Percentiles rank a stretch among this genome's conserved stretches.
Evolutionary conservation across 2,797 vertebrate genomes (phyloP).

Genomic region (Tokudaia muenninki): DNA sequence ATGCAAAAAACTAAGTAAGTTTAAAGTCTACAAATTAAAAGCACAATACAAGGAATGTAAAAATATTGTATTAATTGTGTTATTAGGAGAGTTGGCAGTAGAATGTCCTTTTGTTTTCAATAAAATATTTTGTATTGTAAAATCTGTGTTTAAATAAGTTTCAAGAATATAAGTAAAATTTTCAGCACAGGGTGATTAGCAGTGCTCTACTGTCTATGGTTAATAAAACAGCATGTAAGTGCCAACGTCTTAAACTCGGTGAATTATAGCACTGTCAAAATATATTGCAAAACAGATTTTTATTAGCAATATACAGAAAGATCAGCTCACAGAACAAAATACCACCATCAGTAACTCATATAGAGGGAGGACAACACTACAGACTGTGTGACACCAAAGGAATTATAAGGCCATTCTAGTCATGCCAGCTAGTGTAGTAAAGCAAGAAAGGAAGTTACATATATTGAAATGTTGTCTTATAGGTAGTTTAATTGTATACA

Average conservation of each 20-base stretch:
- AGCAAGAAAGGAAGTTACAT: background rate
- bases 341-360: background rate
- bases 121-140: background rate
- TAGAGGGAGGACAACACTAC: background rate
- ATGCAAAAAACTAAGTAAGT: background rate
- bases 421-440: background rate
- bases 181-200: background rate
- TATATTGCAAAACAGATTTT: constrained; percentile 6
- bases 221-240: background rate
- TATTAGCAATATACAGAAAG: background rate
- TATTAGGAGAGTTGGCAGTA: background rate
- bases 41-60: background rate
- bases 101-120: background rate
- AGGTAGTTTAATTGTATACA: background rate
- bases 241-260: constrained; percentile 16
- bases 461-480: background rate
- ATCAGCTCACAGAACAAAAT: background rate
- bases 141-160: background rate
- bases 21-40: background rate
- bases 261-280: constrained; percentile 2
- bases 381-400: background rate
- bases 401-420: background rate
- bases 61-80: background rate
- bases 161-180: constrained; percentile 25
- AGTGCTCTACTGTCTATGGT: background rate